These are phyloP conservation scores for Spilosoma lubricipeda DNA, from an alignment of 2,888 invertebrate genomes.

Conservation along the genomic window DNA sequence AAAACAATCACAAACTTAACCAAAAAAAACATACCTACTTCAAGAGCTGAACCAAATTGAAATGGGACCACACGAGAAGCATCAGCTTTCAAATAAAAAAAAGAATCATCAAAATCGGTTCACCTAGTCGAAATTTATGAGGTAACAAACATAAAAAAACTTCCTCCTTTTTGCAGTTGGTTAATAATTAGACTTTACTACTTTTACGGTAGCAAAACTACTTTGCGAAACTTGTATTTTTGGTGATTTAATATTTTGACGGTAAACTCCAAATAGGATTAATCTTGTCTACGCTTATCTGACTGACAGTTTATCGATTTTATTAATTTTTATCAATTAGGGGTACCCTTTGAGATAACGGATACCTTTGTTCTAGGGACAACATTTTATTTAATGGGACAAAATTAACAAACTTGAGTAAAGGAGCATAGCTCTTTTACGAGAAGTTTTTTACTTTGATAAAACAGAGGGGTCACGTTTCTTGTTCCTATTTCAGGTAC, in stretches of 20 bases:
- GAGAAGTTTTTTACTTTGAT: conserved; percentile 26
- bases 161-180: too few species aligned
- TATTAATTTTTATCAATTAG: conserved; percentile 5
- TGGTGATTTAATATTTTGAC: not conserved
- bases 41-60: too few species aligned
- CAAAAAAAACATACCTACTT: too few species aligned
- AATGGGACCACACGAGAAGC: too few species aligned
- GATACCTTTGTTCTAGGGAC: conserved; percentile 1
- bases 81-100: too few species aligned
- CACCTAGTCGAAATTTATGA: too few species aligned
- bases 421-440: not conserved
- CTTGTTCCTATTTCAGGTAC: conserved; percentile 16
- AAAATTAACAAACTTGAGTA: not conserved
- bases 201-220: not conserved
- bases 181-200: not conserved
- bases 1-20: too few species aligned
- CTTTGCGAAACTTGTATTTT: not conserved
- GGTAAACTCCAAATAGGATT: not conserved
- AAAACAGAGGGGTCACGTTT: conserved; percentile 32
- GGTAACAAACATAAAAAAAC: too few species aligned
- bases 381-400: conserved; percentile 5
- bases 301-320: not conserved
- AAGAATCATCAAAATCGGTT: too few species aligned
- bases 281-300: not conserved
- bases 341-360: conserved; percentile 6